Conservation (phyloP, 2,797 vertebrate species). For the Enteromius trimaculatus region DNA sequence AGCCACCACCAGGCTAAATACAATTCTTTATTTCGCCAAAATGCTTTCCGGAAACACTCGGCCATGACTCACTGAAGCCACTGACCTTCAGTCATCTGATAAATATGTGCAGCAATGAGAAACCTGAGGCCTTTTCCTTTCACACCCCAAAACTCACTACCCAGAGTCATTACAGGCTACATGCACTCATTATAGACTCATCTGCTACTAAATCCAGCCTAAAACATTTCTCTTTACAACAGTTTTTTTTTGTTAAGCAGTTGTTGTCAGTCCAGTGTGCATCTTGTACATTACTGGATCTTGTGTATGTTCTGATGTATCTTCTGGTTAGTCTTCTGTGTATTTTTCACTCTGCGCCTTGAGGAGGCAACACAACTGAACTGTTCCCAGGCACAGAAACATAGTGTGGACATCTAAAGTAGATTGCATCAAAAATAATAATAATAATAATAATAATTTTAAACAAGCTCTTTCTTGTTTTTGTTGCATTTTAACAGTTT, state of each 20-base stretch:
- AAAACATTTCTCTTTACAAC: not conserved
- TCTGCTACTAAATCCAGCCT: not conserved
- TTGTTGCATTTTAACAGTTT: too few species aligned
- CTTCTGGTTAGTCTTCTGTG: not conserved
- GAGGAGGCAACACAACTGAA: not conserved
- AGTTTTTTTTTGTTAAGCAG: not conserved
- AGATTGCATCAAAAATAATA: too few species aligned
- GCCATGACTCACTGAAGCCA: not conserved
- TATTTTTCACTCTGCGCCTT: not conserved
- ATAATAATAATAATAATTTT: too few species aligned
- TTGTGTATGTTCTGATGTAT: not conserved
- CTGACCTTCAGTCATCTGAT: conserved; percentile 22
- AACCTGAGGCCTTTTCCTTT: not conserved
- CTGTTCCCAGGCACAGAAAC: not conserved
- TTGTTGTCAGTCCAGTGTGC: not conserved
- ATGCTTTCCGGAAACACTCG: conserved; percentile 1
- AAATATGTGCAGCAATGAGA: conserved; percentile 6
- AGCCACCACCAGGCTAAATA: not conserved
- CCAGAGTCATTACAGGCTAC: not conserved
- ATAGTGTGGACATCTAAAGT: not conserved
- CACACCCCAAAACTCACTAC: not conserved
- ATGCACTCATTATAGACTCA: not conserved
- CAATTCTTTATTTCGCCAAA: conserved; percentile 6
- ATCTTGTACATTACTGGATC: not conserved
- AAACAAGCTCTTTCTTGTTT: too few species aligned